Base-by-base conservation (phyloP, 2,113 vertebrate genomes). In the Pardalotus punctatus region DNA sequence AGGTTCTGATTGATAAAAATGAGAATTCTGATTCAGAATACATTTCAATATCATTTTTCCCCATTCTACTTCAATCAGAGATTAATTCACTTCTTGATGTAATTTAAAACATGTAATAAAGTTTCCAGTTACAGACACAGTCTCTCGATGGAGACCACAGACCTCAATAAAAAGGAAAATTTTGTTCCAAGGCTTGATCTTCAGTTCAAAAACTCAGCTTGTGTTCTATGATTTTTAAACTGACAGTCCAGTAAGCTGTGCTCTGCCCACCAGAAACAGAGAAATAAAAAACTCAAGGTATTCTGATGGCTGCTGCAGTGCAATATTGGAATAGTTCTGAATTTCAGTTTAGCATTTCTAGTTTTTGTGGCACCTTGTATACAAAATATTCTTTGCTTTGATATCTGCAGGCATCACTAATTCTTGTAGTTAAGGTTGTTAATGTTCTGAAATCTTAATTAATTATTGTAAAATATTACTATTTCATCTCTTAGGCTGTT, bases 401-500 rank as follows among this genome's bases (percentile, higher is more conserved):
- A 0, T 53, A 35, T 29, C 12, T 71, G 10, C 14, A 53, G 23
- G 14, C 14, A 45, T 73, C 24, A 20, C 29, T 65, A n/a, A 90
- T 51, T 53, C 11, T 42, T 72, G 23, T 61, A n/a, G 17, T 29
- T 35, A 42, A 83, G 11, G 5, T 4, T 87, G 7, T 71, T 65
- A 47, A 25, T 56, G 33, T 47, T 78, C 12, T 83, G 50, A n/a
- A 85, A 57, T 56, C 24, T 56, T 61, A 53, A 27, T 24, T 60
- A 58, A 42, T 73, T 6, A 5, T 48, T 3, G 2, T 42, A 58
- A 86, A 86, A 28, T 86, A 36, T 43, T 71, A 12, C 36, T 14
- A 81, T 92, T 70, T 60, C n/a, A 45, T 84, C n/a, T 91, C 35
- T 60, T 94, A 99, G 99, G 98, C 98, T 71, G 98, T 99, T 89